Evolutionary conservation across 2,888 invertebrate species (phyloP).

Genomic region (Lasioglossum vierecki): DNA sequence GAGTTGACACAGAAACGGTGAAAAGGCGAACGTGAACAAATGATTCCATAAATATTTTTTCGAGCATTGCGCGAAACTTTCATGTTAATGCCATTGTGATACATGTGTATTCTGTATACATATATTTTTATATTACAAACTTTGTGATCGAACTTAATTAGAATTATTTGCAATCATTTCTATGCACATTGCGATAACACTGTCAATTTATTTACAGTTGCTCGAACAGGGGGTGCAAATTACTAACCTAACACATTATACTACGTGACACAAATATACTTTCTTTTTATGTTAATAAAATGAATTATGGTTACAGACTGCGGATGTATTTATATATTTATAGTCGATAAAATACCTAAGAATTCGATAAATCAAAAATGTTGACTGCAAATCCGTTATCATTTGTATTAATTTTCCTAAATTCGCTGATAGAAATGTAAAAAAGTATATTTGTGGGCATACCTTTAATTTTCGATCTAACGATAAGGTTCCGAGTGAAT

Average conservation of each 20-base stretch:
- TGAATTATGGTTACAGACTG: not conserved
- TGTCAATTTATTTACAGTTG: not conserved
- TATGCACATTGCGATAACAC: conserved; percentile 9
- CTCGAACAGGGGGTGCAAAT: conserved; percentile 4
- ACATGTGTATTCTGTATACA: conserved; percentile 10
- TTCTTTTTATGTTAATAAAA: not conserved
- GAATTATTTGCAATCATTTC: conserved; percentile 11
- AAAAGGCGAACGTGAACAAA: not conserved
- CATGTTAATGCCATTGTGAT: conserved; percentile 1
- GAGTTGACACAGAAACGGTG: not conserved
- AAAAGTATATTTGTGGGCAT: too few species aligned
- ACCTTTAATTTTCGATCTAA: not conserved
- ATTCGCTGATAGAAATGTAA: not conserved
- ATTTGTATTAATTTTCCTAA: not conserved
- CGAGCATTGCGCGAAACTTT: not conserved
- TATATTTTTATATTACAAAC: conserved; percentile 30
- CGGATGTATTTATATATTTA: not conserved
- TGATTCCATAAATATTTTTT: conserved; percentile 15
- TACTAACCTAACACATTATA: not conserved
- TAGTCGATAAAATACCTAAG: not conserved
- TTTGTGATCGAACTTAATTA: conserved; percentile 16
- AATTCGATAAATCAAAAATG: not conserved
- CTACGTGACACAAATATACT: not conserved
- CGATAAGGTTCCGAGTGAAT: not conserved
- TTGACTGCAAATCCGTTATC: not conserved